Evolutionary conservation across 2,797 vertebrate genomes (phyloP).

Genomic region (Rousettus madagascariensis): DNA sequence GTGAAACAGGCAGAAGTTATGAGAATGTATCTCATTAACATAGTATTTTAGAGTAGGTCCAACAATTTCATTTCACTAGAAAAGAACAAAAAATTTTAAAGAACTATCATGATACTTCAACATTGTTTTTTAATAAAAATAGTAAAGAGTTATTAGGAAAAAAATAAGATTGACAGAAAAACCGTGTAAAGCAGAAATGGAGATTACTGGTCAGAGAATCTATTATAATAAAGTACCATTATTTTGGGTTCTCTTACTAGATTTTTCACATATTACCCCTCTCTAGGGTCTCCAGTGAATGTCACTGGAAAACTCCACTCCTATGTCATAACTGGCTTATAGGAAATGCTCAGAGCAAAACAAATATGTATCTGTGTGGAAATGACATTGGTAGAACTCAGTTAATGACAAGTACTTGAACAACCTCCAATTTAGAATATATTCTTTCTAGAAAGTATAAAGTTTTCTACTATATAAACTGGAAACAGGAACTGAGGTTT

Average conservation of each 20-base stretch:
- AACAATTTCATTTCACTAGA: slow-evolving; percentile 6
- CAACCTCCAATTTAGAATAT: not conserved
- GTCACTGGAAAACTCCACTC: not conserved
- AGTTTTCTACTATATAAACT: not conserved
- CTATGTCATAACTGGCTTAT: not conserved
- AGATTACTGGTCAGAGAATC: not conserved
- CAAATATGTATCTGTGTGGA: not conserved
- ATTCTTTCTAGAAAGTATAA: not conserved
- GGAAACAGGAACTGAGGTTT: slow-evolving; percentile 3
- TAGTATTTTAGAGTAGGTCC: not conserved
- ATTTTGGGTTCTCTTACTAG: not conserved
- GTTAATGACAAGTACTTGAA: not conserved
- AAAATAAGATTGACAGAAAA: not conserved
- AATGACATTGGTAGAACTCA: not conserved
- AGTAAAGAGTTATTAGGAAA: not conserved
- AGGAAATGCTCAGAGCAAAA: not conserved
- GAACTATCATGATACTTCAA: not conserved
- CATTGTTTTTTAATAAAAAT: not conserved
- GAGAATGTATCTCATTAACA: not conserved
- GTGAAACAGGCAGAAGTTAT: not conserved
- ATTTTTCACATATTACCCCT: not conserved
- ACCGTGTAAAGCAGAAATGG: not conserved
- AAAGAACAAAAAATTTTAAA: slow-evolving; percentile 15
- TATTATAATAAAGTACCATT: slow-evolving; percentile 13
- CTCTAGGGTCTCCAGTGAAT: not conserved